Conservation (phyloP, 2,113 vertebrate species). For the Xerus inauris region DNA sequence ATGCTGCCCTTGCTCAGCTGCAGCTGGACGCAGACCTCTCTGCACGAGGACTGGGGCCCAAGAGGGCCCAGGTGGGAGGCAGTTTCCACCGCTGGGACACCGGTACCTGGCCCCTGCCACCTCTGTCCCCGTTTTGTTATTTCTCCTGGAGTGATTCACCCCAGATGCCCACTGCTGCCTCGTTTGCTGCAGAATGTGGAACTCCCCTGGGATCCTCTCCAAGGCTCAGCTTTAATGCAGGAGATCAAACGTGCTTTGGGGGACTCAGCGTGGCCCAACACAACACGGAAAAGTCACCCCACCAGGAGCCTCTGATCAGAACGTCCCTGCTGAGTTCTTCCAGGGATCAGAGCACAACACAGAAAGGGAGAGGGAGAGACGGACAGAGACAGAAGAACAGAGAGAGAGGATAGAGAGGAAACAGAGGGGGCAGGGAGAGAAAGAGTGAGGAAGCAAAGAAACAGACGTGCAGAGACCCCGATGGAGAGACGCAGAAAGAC, state of each 20-base stretch:
- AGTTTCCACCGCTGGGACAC: not conserved
- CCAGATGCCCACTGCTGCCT: not conserved
- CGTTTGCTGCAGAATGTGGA: not conserved
- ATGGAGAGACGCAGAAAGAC: not conserved
- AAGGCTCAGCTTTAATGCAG: not conserved
- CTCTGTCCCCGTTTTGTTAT: too few relatives aligned
- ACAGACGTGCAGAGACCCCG: not conserved
- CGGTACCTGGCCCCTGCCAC: not conserved
- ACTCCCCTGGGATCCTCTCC: not conserved
- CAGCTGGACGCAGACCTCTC: not conserved
- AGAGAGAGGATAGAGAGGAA: not conserved
- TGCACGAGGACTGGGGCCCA: not conserved
- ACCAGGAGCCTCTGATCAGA: not conserved
- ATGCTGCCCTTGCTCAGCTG: fast-evolving
- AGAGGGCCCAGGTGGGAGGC: not conserved
- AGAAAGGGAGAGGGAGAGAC: too few relatives aligned
- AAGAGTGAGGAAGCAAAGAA: too few relatives aligned
- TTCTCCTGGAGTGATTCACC: not conserved
- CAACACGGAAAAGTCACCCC: not conserved
- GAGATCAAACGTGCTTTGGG: not conserved
- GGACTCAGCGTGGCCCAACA: not conserved
- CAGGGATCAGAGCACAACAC: not conserved
- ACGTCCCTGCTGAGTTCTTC: not conserved
- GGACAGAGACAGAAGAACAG: not conserved
- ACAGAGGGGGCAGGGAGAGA: too few relatives aligned